Conservation (phyloP, 2,113 vertebrate species). For the Bos indicus region DNA sequence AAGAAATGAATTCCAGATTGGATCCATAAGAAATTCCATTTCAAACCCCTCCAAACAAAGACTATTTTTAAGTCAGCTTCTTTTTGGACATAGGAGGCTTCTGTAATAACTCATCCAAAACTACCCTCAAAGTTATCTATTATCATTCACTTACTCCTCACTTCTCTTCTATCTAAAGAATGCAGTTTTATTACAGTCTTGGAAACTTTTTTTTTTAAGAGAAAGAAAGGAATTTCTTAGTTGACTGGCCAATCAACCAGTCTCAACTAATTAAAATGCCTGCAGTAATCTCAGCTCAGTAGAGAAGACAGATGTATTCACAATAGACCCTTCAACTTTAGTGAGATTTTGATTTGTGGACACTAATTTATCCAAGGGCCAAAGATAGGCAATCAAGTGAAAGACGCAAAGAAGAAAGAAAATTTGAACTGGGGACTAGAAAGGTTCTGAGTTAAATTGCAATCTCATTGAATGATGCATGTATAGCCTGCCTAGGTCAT, state of each 20-base stretch:
- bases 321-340: background rate
- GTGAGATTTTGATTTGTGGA: background rate
- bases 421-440: background rate
- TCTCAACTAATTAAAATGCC: constrained; percentile 37
- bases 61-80: background rate
- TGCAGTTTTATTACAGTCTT: background rate
- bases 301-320: constrained; percentile 4
- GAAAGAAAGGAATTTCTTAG: background rate
- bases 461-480: background rate
- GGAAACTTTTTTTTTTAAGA: constrained; percentile 30
- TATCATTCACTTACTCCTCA: background rate
- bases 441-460: background rate
- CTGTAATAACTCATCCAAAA: background rate
- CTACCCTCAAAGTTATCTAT: background rate
- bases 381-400: background rate
- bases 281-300: background rate
- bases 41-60: background rate
- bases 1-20: background rate
- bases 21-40: background rate
- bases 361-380: background rate
- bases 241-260: background rate
- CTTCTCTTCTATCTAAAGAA: background rate
- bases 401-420: background rate
- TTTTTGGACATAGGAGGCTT: background rate
- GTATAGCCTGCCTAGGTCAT: background rate